Evolutionary conservation across 2,888 invertebrate species (phyloP), one percentile per base, ranked within the genome.

Genomic region (Phengaris alcon): DNA sequence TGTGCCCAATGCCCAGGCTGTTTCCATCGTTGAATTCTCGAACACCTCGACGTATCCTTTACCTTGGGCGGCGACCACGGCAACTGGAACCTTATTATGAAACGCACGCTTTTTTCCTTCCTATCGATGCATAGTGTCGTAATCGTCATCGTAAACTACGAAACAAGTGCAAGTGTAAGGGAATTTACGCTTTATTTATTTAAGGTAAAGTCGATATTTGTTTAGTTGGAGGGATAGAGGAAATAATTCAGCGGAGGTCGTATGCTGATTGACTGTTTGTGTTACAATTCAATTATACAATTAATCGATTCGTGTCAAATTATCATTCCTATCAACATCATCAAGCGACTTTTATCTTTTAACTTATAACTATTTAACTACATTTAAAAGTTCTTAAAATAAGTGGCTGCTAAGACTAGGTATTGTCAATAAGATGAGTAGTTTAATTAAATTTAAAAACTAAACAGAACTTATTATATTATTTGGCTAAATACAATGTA

Each of bases 201-300:
- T 35, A 44, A 72, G 7, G 51, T 79, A 78, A 72, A 78, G 80
- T 76, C 75, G 57, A 74, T 51, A 77, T 77, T 77, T 44, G 59
- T 48, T 76, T 51, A 69, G 15, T 6, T 46, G 46, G 35, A 72
- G 73, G 68, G 44, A 79, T 79, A 78, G 75, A 81, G 80, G 80
- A 81, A 81, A 81, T 79, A 79, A 80, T 79, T 77, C 78, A 75
- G 75, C 76, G 79, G 80, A 81, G 80, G 80, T 79, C 79, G 79
- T 80, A 77, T 79, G 77, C 76, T 79, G 79, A 79, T 79, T 79
- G 55, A 55, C 55, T 69, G 44, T 75, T 75, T 75, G 74, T 74
- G 69, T 69, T 69, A 69, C 52, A 72, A 52, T 72, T 54, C 54
- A 72, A 54, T 72, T 54, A 72, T 70, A 69, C 69, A 46, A 48